These are phyloP conservation scores for Drosophila elegans DNA, from an alignment of 1,140 invertebrate genomes.

Conservation along the genomic window DNA sequence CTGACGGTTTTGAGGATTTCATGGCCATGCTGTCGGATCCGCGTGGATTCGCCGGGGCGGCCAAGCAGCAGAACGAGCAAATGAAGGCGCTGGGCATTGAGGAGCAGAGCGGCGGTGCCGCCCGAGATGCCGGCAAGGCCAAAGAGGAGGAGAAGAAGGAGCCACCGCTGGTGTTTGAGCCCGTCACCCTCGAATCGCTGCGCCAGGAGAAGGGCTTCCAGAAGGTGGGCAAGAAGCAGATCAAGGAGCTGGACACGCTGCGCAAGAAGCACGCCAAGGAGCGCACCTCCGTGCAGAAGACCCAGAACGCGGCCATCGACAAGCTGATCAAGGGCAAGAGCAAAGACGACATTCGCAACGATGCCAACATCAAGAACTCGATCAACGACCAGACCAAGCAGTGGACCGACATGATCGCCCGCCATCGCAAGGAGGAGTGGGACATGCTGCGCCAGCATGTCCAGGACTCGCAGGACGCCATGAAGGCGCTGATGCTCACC, in stretches of 20 bases:
- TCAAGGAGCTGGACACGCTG: slow-evolving; percentile 96
- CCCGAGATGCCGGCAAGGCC: slow-evolving; percentile 85
- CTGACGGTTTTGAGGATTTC: slow-evolving; percentile 99
- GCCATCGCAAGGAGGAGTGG: slow-evolving; percentile 97
- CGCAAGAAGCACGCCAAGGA: slow-evolving; percentile 98
- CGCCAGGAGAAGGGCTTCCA: slow-evolving; percentile 96
- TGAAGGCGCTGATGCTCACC: slow-evolving; percentile 93
- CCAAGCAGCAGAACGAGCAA: slow-evolving; percentile 94
- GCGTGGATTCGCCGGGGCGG: slow-evolving; percentile 94
- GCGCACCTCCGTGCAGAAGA: slow-evolving; percentile 95
- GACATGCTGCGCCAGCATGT: slow-evolving; percentile 93
- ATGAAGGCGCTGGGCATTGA: slow-evolving; percentile 98
- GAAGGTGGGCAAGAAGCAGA: slow-evolving; percentile 98
- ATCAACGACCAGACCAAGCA: slow-evolving; percentile 96
- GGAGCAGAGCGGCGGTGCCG: slow-evolving; percentile 87
- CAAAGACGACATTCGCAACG: slow-evolving; percentile 92
- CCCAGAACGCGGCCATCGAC: slow-evolving; percentile 97
- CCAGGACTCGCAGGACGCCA: slow-evolving; percentile 92
- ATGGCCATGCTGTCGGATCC: slow-evolving; percentile 99
- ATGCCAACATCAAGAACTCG: slow-evolving; percentile 91
- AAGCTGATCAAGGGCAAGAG: slow-evolving; percentile 97
- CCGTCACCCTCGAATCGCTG: slow-evolving; percentile 95
- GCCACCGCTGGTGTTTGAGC: slow-evolving; percentile 92
- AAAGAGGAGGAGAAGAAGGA: slow-evolving; percentile 91
- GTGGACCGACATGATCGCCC: slow-evolving; percentile 96